Percentiles rank a stretch among this genome's conserved stretches.
Evolutionary conservation across 1,140 invertebrate species (phyloP).

Genomic region (Heliconius hewitsoni): DNA sequence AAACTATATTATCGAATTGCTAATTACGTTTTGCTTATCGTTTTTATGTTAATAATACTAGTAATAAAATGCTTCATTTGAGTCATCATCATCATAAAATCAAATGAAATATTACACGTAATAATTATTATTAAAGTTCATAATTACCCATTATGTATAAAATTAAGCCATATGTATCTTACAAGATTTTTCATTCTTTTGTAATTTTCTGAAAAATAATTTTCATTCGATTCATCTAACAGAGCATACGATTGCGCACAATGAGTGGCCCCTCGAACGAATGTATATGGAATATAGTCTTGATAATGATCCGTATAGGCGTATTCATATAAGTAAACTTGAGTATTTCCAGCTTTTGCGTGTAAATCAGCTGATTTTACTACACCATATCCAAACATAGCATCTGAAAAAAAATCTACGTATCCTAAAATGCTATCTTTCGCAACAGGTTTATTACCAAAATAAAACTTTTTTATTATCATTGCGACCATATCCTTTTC

Average conservation of each 20-base stretch:
- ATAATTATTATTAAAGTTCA: constrained; percentile 22
- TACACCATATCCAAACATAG: constrained; percentile 36
- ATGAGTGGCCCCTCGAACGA: constrained; percentile 34
- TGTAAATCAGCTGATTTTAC: constrained; percentile 36
- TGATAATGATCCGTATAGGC: constrained; percentile 25
- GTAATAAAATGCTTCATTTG: no score
- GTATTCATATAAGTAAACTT: constrained; percentile 42
- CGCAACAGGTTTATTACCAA: constrained; percentile 37
- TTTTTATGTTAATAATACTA: no score
- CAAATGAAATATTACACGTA: neutral
- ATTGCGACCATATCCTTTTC: constrained; percentile 30
- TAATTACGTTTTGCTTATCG: no score
- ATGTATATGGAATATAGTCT: constrained; percentile 31
- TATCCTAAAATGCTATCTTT: constrained; percentile 26
- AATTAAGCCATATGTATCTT: constrained; percentile 42
- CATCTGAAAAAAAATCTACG: constrained; percentile 42
- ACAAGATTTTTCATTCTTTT: constrained; percentile 36
- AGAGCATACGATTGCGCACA: constrained; percentile 33
- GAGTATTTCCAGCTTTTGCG: constrained; percentile 39
- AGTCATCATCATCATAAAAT: no score
- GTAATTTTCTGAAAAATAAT: constrained; percentile 25
- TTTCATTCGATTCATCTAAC: constrained; percentile 29
- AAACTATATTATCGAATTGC: no score
- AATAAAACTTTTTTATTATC: constrained; percentile 48
- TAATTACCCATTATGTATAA: constrained; percentile 37